Conservation (phyloP, 1,140 invertebrate species). For the Mizuhopecten yessoensis region DNA sequence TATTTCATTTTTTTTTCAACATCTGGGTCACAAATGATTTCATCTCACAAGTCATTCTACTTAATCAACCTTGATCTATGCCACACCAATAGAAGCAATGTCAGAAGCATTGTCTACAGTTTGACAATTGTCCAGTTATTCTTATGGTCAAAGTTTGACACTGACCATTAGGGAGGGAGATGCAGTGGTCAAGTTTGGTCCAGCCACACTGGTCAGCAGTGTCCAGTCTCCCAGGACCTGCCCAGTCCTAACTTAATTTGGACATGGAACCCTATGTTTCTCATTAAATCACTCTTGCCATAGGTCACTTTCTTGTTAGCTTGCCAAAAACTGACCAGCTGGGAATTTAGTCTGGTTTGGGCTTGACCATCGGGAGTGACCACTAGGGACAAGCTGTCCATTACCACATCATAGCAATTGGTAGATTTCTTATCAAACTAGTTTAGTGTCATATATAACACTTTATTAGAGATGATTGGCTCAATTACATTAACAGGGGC, state of each 20-base stretch:
- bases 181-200: neutral
- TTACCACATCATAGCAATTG: constrained; percentile 43
- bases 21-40: no score
- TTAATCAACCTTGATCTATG: no score
- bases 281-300: constrained; percentile 18
- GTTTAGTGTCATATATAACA: constrained; percentile 53
- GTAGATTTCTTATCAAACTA: constrained; percentile 55
- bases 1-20: no score
- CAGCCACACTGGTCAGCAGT: neutral
- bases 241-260: constrained; percentile 30
- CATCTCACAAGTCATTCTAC: no score
- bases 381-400: neutral
- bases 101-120: neutral
- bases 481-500: constrained; percentile 16
- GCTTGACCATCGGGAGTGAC: neutral
- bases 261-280: neutral
- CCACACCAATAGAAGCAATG: no score
- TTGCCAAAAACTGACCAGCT: neutral
- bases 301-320: neutral
- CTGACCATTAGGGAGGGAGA: neutral
- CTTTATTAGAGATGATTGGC: constrained; percentile 5
- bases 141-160: constrained; percentile 3
- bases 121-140: neutral
- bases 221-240: neutral
- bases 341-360: constrained; percentile 24